Evolutionary conservation across 1,140 invertebrate genomes (phyloP).

Genomic region (Hermetia illucens): DNA sequence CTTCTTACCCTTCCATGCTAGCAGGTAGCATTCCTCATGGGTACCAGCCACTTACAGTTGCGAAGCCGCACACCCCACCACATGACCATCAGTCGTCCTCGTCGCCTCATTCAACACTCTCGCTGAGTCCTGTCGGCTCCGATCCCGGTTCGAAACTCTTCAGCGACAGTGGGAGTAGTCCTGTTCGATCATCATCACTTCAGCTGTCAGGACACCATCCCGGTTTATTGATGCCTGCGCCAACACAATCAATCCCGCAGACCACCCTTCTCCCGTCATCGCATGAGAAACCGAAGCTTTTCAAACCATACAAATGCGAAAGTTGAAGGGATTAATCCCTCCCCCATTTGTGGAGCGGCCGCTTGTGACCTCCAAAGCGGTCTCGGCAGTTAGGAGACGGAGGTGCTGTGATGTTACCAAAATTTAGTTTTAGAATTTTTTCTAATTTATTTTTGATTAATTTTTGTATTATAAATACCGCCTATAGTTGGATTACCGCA

Average conservation of each 20-base stretch:
- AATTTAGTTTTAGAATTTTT: not conserved
- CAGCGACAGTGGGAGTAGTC: constrained; percentile 13
- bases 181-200: constrained; percentile 6
- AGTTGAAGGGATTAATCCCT: too few relatives aligned
- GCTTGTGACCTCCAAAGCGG: not conserved
- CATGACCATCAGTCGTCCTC: constrained; percentile 27
- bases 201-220: constrained; percentile 12
- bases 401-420: not conserved
- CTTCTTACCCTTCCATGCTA: constrained; percentile 5
- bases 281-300: constrained; percentile 41
- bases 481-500: not conserved
- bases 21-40: constrained; percentile 9
- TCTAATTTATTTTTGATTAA: too few relatives aligned
- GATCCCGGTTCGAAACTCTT: constrained; percentile 25
- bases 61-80: constrained; percentile 25
- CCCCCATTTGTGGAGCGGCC: not conserved
- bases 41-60: constrained; percentile 8
- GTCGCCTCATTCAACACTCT: constrained; percentile 27
- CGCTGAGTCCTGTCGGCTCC: constrained; percentile 26
- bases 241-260: constrained; percentile 18
- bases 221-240: constrained; percentile 17
- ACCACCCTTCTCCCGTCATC: constrained; percentile 21
- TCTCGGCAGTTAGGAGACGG: not conserved
- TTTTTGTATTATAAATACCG: not conserved
- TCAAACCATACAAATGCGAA: constrained; percentile 54